A percentile compares a stretch with the other conserved stretches of the same genome.
Evolutionary conservation across 2,797 vertebrate genomes (phyloP).

Genomic region (Myiotriccus ornatus): DNA sequence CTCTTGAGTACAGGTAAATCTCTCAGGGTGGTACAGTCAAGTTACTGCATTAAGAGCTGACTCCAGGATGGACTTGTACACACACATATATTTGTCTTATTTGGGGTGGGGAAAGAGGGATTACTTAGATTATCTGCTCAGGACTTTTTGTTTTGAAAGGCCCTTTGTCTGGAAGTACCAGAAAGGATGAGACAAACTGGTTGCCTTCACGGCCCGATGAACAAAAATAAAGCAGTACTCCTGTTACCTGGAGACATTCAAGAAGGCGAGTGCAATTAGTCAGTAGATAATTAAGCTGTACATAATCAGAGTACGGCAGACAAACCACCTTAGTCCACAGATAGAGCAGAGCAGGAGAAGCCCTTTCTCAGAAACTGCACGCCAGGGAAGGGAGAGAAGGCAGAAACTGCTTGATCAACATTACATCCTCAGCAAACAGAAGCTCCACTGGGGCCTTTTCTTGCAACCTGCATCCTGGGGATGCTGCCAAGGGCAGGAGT

Average conservation of each 20-base stretch:
- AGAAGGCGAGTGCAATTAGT: constrained; percentile 79
- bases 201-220: constrained; percentile 69
- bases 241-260: constrained; percentile 82
- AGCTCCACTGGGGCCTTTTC: not conserved
- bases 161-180: constrained; percentile 76
- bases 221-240: constrained; percentile 72
- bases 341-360: constrained; percentile 71
- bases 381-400: constrained; percentile 66
- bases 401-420: constrained; percentile 67
- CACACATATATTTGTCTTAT: not conserved
- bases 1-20: not conserved
- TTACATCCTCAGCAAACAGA: constrained; percentile 47
- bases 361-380: constrained; percentile 72
- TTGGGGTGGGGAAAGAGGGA: constrained; percentile 53
- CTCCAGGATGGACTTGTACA: not conserved
- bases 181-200: constrained; percentile 70
- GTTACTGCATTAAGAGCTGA: not conserved
- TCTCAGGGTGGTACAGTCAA: not conserved
- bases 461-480: not conserved
- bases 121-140: constrained; percentile 55
- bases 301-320: constrained; percentile 68
- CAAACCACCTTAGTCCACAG: constrained; percentile 68
- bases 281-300: constrained; percentile 86
- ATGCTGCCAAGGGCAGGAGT: not conserved
- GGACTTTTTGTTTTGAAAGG: constrained; percentile 70